phyloP scores from a whole-genome alignment of 2,888 invertebrate species.

The Heliconius aoede region DNA sequence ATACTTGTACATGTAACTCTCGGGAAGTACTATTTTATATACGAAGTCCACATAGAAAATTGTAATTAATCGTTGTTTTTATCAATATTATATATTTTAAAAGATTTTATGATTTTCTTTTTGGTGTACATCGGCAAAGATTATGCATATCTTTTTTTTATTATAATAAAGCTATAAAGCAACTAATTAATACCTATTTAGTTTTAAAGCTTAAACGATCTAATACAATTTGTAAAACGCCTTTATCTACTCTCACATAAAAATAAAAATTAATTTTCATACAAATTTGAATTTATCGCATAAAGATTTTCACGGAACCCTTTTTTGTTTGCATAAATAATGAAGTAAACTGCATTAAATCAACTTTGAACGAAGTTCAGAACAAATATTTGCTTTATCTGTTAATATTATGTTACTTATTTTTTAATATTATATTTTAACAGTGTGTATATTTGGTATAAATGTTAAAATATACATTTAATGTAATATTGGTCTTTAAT shows the following conservation, averaged over 20 bases:
- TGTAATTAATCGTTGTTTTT: neutral
- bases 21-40: constrained; percentile 25
- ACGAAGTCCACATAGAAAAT: neutral
- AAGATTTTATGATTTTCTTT: neutral
- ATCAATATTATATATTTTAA: neutral
- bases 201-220: neutral
- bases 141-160: too few species aligned
- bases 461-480: neutral
- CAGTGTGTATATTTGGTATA: neutral
- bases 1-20: constrained; percentile 33
- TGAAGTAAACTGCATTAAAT: constrained; percentile 34
- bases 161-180: too few species aligned
- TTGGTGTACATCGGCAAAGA: too few species aligned
- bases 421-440: constrained; percentile 9
- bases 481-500: neutral
- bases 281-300: constrained; percentile 14
- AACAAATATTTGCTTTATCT: constrained; percentile 11
- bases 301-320: constrained; percentile 27
- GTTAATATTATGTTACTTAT: constrained; percentile 11
- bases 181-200: neutral
- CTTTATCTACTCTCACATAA: neutral
- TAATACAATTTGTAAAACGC: neutral
- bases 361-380: constrained; percentile 25
- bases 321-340: constrained; percentile 33
- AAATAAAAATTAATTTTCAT: neutral